Evolutionary conservation across 2,113 vertebrate species (phyloP).

Genomic region (Microcebus jonahi): DNA sequence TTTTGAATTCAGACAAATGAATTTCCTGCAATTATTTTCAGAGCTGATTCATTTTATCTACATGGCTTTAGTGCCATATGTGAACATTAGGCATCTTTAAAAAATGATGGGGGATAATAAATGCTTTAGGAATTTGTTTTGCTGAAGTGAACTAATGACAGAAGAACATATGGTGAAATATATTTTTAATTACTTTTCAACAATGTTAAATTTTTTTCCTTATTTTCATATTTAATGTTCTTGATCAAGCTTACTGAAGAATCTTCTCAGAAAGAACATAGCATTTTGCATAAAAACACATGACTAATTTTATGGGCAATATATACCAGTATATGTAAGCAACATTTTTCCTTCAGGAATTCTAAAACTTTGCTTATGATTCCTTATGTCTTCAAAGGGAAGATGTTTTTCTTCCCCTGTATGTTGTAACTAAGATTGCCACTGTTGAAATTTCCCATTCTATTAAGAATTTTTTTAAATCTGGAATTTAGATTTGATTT

Average conservation of each 20-base stretch:
- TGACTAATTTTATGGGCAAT: slow-evolving; percentile 84
- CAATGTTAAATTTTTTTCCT: slow-evolving; percentile 85
- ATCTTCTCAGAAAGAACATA: slow-evolving; percentile 76
- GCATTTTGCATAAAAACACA: slow-evolving; percentile 82
- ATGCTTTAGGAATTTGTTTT: slow-evolving; percentile 86
- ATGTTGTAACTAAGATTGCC: neutral
- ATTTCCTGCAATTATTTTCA: slow-evolving; percentile 81
- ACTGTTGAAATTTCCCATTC: slow-evolving; percentile 8
- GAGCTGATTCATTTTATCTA: slow-evolving; percentile 83
- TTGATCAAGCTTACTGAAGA: slow-evolving; percentile 83
- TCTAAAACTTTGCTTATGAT: slow-evolving; percentile 78
- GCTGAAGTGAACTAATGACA: slow-evolving; percentile 81
- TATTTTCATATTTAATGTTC: slow-evolving; percentile 87
- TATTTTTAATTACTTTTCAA: slow-evolving; percentile 90
- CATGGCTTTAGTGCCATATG: slow-evolving; percentile 77
- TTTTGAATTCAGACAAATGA: slow-evolving; percentile 78
- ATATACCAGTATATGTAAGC: slow-evolving; percentile 71
- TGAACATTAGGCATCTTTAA: slow-evolving; percentile 85
- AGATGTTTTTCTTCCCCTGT: slow-evolving; percentile 41
- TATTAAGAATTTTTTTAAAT: slow-evolving; percentile 43
- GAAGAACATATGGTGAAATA: slow-evolving; percentile 87
- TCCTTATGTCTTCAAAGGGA: slow-evolving; percentile 66
- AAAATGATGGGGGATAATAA: slow-evolving; percentile 86
- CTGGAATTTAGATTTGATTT: neutral
- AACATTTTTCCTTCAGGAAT: slow-evolving; percentile 62